Base-by-base conservation (phyloP, 2,888 invertebrate genomes). In the Caenorhabditis sp. region DNA sequence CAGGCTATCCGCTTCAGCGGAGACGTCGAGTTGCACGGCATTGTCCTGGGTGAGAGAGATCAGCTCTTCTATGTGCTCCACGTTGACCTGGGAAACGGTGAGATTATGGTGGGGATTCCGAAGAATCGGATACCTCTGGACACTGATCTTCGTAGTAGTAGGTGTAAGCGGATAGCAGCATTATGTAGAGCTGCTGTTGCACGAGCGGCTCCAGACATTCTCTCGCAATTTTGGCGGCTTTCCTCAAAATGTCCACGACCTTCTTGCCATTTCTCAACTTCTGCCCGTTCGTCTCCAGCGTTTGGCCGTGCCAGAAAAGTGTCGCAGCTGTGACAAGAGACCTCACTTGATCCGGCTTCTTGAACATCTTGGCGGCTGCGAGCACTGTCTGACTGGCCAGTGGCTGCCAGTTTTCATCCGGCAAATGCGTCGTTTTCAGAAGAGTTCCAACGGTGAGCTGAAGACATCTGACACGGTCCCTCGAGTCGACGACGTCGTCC, bases 191-290 rank as follows among this genome's bases (percentile, higher is more conserved):
- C 89, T 98, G 97, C 22, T 96, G 95, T 91, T 98, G 97, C 6
- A 97, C 96, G 2, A 94, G 94, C 17, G 93, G 93, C 91, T 99
- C 99, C 94, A 99, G 95, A 88, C 98, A 98, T 88, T 99, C 97
- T 83, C 94, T 95, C 0, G 96, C 95, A 70, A 98, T 96, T 65
- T 68, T 73, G 7, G 56, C 62, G 9, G 95, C 95, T 90, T 96
- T 97, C 91, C 96, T 96, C 83, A 99, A 91, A 89, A 97, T 98
- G 89, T 98, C 98, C 48, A 95, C 91, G 0, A 95, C 97, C 27
- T 95, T 93, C 82, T 94, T 93, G 2, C 95, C 77, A 89, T 99
- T 96, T 83, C 94, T 94, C 90, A 95, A 92, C 9, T 58, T 55
- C 8, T 78, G 61, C 22, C 70, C 76, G n/a, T 56, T 59, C 5